Percentiles rank a stretch among this genome's conserved stretches.
Evolutionary conservation across 2,888 invertebrate genomes (phyloP).

Genomic region (Athalia circularis): DNA sequence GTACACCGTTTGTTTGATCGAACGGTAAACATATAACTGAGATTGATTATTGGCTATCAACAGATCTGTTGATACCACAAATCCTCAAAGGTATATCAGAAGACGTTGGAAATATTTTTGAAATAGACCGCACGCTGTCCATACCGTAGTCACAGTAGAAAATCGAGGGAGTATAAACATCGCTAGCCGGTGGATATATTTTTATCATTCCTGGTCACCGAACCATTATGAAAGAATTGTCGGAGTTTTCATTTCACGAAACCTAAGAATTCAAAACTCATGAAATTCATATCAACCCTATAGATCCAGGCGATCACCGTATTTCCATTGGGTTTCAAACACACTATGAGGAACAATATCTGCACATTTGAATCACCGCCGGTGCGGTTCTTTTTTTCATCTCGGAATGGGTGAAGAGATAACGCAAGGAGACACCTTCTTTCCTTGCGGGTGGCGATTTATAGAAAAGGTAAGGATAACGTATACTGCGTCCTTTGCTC

Average conservation of each 20-base stretch:
- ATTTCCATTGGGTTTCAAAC: too few relatives aligned
- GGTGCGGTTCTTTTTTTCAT: too few relatives aligned
- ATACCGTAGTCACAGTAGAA: constrained; percentile 18
- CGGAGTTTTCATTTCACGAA: background rate
- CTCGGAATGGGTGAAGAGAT: too few relatives aligned
- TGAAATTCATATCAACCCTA: background rate
- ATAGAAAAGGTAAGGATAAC: background rate
- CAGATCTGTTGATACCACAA: background rate
- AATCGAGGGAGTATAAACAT: constrained; percentile 23
- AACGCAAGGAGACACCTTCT: background rate
- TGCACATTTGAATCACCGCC: too few relatives aligned
- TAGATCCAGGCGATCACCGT: too few relatives aligned
- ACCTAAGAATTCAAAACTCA: background rate
- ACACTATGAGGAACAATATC: too few relatives aligned
- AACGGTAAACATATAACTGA: constrained; percentile 10
- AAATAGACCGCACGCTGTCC: constrained; percentile 11
- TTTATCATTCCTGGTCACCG: constrained; percentile 18
- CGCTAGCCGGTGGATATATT: constrained; percentile 6
- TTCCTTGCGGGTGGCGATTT: background rate
- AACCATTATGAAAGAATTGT: background rate
- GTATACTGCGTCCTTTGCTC: constrained; percentile 19
- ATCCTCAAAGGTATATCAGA: constrained; percentile 11
- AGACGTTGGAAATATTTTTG: constrained; percentile 1
- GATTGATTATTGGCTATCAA: constrained; percentile 25
- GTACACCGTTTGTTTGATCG: constrained; percentile 23